Evolutionary conservation across 2,797 vertebrate species (phyloP).

Genomic region (Mus caroli): DNA sequence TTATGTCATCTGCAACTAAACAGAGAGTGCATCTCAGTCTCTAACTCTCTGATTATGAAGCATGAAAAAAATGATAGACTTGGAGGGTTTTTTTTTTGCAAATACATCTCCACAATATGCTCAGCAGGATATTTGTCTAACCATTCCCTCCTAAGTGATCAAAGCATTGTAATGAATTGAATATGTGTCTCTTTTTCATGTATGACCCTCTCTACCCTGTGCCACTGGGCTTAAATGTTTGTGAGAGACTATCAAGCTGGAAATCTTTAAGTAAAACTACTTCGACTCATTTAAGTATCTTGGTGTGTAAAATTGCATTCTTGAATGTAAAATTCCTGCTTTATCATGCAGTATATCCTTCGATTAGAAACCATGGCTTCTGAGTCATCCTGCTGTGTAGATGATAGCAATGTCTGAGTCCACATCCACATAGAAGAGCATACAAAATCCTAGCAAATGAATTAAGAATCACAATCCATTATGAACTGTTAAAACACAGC

Average conservation of each 20-base stretch:
- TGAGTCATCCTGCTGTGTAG: not conserved
- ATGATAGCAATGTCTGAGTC: not conserved
- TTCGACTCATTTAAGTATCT: not conserved
- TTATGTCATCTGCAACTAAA: not conserved
- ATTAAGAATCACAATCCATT: not conserved
- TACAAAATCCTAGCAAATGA: not conserved
- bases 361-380: not conserved
- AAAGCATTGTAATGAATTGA: not conserved
- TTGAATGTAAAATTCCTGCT: slow-evolving; percentile 21
- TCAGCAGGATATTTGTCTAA: not conserved
- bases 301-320: not conserved
- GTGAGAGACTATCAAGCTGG: not conserved
- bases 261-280: slow-evolving; percentile 8
- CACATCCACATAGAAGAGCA: not conserved
- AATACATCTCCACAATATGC: not conserved
- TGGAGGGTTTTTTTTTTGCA: not conserved
- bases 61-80: slow-evolving; percentile 11
- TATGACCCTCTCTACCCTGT: not conserved
- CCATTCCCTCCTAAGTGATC: not conserved
- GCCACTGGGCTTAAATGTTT: not conserved
- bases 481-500: not conserved
- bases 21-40: not conserved
- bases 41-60: not conserved
- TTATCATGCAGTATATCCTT: not conserved
- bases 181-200: not conserved